These are phyloP conservation scores for Hydrolagus colliei DNA, from an alignment of 2,797 vertebrate genomes.

Conservation along the genomic window DNA sequence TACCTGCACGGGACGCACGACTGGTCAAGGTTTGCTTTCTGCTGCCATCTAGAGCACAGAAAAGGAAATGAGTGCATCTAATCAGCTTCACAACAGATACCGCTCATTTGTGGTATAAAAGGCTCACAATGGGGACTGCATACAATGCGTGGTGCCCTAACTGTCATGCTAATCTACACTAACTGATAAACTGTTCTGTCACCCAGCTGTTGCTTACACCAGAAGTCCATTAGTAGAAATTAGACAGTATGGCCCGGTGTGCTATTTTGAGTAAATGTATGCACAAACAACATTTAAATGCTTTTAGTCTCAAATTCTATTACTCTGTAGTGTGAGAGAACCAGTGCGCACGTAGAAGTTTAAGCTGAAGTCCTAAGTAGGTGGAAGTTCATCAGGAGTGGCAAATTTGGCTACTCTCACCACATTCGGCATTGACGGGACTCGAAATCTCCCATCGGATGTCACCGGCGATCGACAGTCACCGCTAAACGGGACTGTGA, in stretches of 20 bases:
- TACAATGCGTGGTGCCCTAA: constrained; percentile 7
- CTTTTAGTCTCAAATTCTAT: constrained; percentile 32
- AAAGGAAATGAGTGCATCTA: not conserved
- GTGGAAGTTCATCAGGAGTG: constrained; percentile 17
- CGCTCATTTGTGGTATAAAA: constrained; percentile 16
- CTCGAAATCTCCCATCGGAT: no score
- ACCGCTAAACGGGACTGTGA: no score
- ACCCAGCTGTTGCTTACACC: constrained; percentile 28
- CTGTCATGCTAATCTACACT: constrained; percentile 29
- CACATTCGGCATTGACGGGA: no score
- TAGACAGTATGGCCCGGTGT: constrained; percentile 6
- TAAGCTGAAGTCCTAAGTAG: not conserved
- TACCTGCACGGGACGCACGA: not conserved
- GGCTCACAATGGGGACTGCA: constrained; percentile 15
- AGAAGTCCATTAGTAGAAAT: constrained; percentile 30
- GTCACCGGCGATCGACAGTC: no score
- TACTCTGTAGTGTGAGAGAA: constrained; percentile 21
- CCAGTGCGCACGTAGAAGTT: not conserved
- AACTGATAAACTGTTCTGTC: constrained; percentile 27
- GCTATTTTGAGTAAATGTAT: constrained; percentile 32
- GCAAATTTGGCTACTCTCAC: not conserved
- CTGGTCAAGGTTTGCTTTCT: constrained; percentile 10
- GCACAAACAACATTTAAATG: constrained; percentile 32
- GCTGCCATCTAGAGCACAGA: constrained; percentile 7
- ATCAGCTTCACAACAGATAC: not conserved